Evolutionary conservation across 1,140 invertebrate species (phyloP), one percentile per base, ranked within the genome.

Genomic region (Microplitis demolitor): DNA sequence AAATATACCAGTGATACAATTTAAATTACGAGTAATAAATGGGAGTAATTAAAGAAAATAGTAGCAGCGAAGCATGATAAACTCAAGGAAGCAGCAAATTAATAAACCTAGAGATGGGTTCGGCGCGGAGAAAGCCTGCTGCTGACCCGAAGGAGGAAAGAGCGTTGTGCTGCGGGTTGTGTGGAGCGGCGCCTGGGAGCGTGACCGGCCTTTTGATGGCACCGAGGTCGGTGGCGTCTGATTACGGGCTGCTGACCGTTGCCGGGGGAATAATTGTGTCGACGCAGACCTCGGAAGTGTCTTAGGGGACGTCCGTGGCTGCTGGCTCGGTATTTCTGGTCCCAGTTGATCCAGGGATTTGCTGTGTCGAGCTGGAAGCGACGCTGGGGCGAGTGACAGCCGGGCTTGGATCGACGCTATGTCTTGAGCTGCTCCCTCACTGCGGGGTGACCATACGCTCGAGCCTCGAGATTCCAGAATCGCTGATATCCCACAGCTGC

Each of bases 281-380:
- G 86, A 87, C 4, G 83, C 81, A 3, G 85, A 87, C 45, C 85
- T 77, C 5, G 86, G 85, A 0, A 87, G 72, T 0, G 82, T 84
- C 45, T 84, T 85, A 0, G 84, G 83, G 24, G 82, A 82, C 5
- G 75, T 80, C 16, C 81, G 77, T 1, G 80, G 79, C 2, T 83
- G 84, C 4, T 78, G 56, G 1, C 81, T 76, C 3, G 72, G 64
- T 63, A 85, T 74, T 4, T 87, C 85, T 3, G 85, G 85, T 0
- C 86, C 90, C 14, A 95, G 80, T 76, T 95, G 93, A 81, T 95
- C 93, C 51, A 95, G 80, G 0, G 93, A 94, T 79, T 94, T 95
- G 80, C 93, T 94, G 80, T 95, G 93, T 61, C 93, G 87, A 1
- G 93, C 90, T 4, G 92, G 92, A 35, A 93, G 80, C 1, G 88